These are phyloP conservation scores for Nestor notabilis DNA, from an alignment of 2,113 vertebrate genomes.

Conservation along the genomic window DNA sequence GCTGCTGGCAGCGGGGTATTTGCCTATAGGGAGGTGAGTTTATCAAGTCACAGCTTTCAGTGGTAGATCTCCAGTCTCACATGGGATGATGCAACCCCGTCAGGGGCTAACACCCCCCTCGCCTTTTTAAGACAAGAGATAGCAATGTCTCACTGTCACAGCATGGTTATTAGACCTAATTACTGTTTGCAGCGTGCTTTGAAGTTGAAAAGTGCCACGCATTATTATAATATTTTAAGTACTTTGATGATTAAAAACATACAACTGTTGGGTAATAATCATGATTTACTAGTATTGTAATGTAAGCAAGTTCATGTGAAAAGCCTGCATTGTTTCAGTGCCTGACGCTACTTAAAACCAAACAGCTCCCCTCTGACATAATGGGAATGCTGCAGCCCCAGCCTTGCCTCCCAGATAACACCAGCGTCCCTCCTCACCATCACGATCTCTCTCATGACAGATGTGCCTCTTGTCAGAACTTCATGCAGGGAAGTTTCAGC, in stretches of 20 bases:
- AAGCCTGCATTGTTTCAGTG: constrained; percentile 8
- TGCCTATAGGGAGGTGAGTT: background rate
- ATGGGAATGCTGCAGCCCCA: background rate
- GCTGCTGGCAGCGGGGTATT: background rate
- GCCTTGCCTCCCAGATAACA: constrained; percentile 7
- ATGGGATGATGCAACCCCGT: background rate
- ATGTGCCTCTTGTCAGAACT: fast-evolving
- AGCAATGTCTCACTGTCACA: constrained; percentile 32
- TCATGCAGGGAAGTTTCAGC: background rate
- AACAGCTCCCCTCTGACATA: constrained; percentile 24
- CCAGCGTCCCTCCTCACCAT: background rate
- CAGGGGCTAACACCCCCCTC: background rate
- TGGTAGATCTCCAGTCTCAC: background rate
- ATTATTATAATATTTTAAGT: constrained; percentile 54
- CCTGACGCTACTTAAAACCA: background rate
- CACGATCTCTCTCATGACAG: fast-evolving
- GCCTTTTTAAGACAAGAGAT: background rate
- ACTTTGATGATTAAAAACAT: constrained; percentile 48
- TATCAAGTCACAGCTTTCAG: background rate
- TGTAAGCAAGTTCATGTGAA: constrained; percentile 44
- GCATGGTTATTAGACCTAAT: constrained; percentile 44
- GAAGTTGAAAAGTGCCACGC: constrained; percentile 39
- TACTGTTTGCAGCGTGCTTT: background rate
- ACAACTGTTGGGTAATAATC: constrained; percentile 5
- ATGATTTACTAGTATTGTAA: background rate